Evolutionary conservation across 2,888 invertebrate genomes (phyloP), one percentile per base, ranked within the genome.

Genomic region (Alsophila aescularia): DNA sequence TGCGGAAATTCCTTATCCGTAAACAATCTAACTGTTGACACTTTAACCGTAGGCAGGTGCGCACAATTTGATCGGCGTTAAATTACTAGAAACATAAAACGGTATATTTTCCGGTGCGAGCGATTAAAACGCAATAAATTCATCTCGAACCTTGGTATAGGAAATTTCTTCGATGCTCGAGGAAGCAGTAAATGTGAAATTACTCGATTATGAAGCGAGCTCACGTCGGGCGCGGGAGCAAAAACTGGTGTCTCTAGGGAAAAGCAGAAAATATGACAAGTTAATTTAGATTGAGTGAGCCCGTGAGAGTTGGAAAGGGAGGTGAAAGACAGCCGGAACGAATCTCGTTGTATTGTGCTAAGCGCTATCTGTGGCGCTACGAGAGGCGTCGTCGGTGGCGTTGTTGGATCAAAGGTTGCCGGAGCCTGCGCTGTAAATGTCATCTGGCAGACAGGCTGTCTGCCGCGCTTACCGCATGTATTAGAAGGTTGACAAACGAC

Each of bases 201-300:
- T 79, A 75, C 72, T 75, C 70, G 76, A 80, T 80, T 78, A 80
- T 72, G 71, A 75, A 73, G 70, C 70, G 67, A 72, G 68, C 53
- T 50, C 35, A 49, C 49, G 49, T 51, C 41, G 69, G 62, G 52
- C 54, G 61, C 62, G 63, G 67, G 54, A 57, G 75, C 73, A 80
- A 82, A 80, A 79, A 79, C 73, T 70, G 64, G 66, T 69, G 61
- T 61, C 56, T 63, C 69, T 47, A 69, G 67, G 76, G 81, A 85
- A 85, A 85, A 81, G 76, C 77, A 80, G 79, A 81, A 78, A 82
- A 84, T 83, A 80, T 85, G 87, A 87, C 86, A 83, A 78, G 80
- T 83, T 84, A 83, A 87, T 88, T 85, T 84, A 83, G 83, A 86
- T 81, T 79, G 82, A 87, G 77, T 72, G 72, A 66, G 70, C 62